phyloP scores from a whole-genome alignment of 1,140 invertebrate genomes.

The Littorina saxatilis region DNA sequence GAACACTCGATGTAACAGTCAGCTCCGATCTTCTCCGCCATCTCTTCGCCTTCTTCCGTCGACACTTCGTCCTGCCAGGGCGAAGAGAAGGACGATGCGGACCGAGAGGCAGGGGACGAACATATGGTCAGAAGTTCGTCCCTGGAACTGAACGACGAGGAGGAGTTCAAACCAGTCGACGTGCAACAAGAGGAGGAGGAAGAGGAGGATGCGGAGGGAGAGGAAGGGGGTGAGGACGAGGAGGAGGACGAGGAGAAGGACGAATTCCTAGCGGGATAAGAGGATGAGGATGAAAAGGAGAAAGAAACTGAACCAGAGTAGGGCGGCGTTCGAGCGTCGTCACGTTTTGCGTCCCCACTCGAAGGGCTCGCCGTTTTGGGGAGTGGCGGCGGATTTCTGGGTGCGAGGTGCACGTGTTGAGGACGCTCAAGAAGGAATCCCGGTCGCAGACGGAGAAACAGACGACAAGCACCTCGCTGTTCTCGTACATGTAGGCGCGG shows the following conservation, averaged over 20 bases:
- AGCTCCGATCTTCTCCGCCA: constrained; percentile 83
- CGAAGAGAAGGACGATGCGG: neutral
- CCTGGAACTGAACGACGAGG: neutral
- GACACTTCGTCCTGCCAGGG: constrained; percentile 83
- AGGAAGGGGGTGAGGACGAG: neutral
- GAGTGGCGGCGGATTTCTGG: constrained; percentile 82
- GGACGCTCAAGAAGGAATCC: constrained; percentile 97
- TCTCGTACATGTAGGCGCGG: constrained; percentile 94
- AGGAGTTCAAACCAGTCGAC: neutral
- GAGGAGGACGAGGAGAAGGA: neutral
- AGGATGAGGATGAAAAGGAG: too few species aligned
- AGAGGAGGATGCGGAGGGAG: neutral
- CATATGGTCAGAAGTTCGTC: too few species aligned
- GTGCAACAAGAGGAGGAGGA: neutral
- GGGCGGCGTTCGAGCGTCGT: constrained; percentile 79
- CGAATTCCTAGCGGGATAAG: too few species aligned
- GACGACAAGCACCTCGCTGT: constrained; percentile 98
- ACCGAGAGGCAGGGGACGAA: neutral
- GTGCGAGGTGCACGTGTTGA: constrained; percentile 88
- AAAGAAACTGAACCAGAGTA: too few species aligned
- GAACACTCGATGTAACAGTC: constrained; percentile 94
- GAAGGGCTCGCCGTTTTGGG: constrained; percentile 90
- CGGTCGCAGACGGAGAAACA: constrained; percentile 99
- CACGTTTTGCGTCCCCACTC: constrained; percentile 80
- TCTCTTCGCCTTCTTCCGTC: constrained; percentile 83